Base-by-base conservation (phyloP, 2,888 invertebrate genomes). In the Onchidella celtica region DNA sequence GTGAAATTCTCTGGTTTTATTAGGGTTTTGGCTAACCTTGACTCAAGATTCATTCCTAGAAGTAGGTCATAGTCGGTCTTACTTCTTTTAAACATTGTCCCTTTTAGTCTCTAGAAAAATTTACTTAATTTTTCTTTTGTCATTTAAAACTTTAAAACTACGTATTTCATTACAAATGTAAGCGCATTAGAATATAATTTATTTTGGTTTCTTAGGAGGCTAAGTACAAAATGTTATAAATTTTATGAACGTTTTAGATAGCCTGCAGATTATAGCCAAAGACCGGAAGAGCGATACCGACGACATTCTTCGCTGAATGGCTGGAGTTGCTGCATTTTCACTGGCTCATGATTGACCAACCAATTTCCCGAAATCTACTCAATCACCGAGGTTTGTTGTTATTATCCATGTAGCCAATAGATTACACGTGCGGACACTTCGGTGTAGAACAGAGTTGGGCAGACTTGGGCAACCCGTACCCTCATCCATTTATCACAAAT, bases 321-420 rank as follows among this genome's bases (percentile, higher is more conserved):
- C 88, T 90, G 89, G 81, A 84, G 83, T 86, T 87, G 85, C 90
- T 91, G 88, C 88, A 88, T 85, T 91, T 88, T 90, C 89, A 91
- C 91, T 91, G 90, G 91, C 86, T 91, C 90, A 79, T 85, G 81
- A 84, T 89, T 90, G 90, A 91, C 91, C 91, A 91, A 91, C 91
- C 91, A 90, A 91, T 90, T 90, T 87, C 88, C 88, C 87, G 88
- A 90, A 87, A 86, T 84, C 85, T 83, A 86, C 87, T 85, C 87
- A 87, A 88, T 89, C 87, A 86, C 79, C 84, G 81, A 88, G 88
- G 89, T 88, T 89, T 88, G 88, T 88, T 88, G 84, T 84, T 85
- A 87, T 86, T 86, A 87, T 84, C 83, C 85, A 65, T 83, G 83
- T 84, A 85, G 85, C 85, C 87, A 87, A 85, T 88, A 80, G 84